Conservation (phyloP, 2,113 vertebrate genomes). For the Fulica atra region DNA sequence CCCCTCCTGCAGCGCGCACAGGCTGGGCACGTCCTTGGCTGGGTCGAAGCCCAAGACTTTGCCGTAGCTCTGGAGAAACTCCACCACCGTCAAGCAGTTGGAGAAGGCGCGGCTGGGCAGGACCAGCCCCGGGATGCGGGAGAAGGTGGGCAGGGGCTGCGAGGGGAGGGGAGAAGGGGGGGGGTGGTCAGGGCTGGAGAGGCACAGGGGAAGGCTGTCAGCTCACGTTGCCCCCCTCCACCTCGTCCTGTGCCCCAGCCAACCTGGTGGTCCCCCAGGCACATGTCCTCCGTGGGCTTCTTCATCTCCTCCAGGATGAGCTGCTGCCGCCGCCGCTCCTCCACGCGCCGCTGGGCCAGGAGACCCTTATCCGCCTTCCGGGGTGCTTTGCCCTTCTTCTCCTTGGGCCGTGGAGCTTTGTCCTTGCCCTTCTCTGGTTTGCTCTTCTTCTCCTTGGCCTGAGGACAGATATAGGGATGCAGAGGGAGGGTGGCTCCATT, state of each 20-base stretch:
- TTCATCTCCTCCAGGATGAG: constrained; percentile 93
- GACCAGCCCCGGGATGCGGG: constrained; percentile 86
- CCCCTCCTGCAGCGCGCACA: constrained; percentile 89
- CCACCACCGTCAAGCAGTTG: constrained; percentile 88
- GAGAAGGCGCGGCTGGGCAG: constrained; percentile 88
- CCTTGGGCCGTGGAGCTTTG: constrained; percentile 70
- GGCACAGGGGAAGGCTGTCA: rapidly evolving
- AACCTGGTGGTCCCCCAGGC: constrained; percentile 92
- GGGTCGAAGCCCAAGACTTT: constrained; percentile 89
- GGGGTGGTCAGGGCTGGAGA: not conserved
- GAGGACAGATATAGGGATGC: not conserved
- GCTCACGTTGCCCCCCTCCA: too few relatives aligned
- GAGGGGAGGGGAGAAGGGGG: not conserved
- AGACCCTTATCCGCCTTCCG: constrained; percentile 80
- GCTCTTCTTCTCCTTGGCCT: constrained; percentile 78
- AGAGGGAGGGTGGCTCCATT: not conserved
- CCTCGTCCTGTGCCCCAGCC: not conserved
- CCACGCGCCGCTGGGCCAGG: constrained; percentile 84
- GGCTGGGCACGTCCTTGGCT: constrained; percentile 87
- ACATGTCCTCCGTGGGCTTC: constrained; percentile 97
- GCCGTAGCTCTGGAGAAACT: constrained; percentile 93
- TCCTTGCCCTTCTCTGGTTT: constrained; percentile 68
- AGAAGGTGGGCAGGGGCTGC: constrained; percentile 88
- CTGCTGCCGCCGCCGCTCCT: constrained; percentile 91
- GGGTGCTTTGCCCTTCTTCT: constrained; percentile 81